Percentiles rank a stretch among this genome's conserved stretches.
These are phyloP conservation scores for Calliphora vicina DNA, from an alignment of 1,140 invertebrate genomes.

Conservation along the genomic window DNA sequence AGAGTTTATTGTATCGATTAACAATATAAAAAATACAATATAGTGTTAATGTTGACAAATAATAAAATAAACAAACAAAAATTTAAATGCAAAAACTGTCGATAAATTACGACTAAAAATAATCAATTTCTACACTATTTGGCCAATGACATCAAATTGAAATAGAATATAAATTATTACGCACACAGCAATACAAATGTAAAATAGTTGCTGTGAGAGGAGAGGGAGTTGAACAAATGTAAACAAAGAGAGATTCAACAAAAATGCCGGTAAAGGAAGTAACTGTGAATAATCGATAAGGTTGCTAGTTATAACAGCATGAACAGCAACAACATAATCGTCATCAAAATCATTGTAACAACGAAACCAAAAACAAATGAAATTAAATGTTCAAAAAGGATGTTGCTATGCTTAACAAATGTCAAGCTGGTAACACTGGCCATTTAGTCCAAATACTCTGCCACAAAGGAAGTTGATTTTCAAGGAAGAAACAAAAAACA, in stretches of 20 bases:
- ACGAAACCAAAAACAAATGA: neutral
- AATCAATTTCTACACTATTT: neutral
- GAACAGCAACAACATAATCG: neutral
- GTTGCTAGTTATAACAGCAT: neutral
- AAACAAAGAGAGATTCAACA: neutral
- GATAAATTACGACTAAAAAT: neutral
- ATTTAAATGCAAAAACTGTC: no score
- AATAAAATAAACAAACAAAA: no score
- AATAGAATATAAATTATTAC: neutral
- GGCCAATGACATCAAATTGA: neutral
- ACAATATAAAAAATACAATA: no score
- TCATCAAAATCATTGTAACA: neutral
- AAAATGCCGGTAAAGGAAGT: neutral
- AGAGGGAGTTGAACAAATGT: neutral
- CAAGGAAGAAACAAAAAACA: neutral
- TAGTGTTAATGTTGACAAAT: no score
- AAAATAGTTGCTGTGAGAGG: no score
- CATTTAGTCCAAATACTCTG: no score
- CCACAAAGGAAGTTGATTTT: neutral
- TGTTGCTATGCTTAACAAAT: neutral
- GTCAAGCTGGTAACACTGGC: neutral
- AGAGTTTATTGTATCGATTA: no score
- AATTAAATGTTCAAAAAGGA: neutral
- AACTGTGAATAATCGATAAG: slow-evolving; percentile 3
- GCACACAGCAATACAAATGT: no score